phyloP scores from a whole-genome alignment of 2,888 invertebrate genomes.

The Peribatodes rhomboidaria region DNA sequence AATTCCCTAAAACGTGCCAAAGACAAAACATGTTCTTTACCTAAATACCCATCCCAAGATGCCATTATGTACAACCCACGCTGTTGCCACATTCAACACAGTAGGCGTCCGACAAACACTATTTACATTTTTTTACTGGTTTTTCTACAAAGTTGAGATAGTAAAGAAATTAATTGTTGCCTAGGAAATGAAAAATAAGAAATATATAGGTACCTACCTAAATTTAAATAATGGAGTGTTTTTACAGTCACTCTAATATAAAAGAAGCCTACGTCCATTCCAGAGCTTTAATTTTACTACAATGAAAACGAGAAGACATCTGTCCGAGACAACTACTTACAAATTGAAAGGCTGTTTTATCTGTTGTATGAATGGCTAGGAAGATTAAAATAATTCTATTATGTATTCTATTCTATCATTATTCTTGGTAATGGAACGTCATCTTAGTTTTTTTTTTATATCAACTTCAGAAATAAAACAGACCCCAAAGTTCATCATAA shows the following conservation, averaged over 20 bases:
- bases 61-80: slow-evolving; percentile 15
- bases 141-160: neutral
- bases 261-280: slow-evolving; percentile 11
- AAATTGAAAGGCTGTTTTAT: slow-evolving; percentile 11
- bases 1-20: neutral
- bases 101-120: slow-evolving; percentile 20
- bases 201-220: slow-evolving; percentile 1
- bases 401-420: neutral
- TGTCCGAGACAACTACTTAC: slow-evolving; percentile 16
- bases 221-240: slow-evolving; percentile 2
- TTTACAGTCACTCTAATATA: neutral
- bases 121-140: neutral
- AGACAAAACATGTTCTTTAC: neutral
- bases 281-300: slow-evolving; percentile 10
- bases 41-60: slow-evolving; percentile 10
- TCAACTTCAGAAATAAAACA: neutral
- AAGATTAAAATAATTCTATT: neutral
- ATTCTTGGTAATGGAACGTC: neutral
- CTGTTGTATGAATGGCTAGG: neutral
- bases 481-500: too few relatives aligned
- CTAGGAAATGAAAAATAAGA: neutral
- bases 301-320: slow-evolving; percentile 18
- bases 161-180: neutral
- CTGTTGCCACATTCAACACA: slow-evolving; percentile 45
- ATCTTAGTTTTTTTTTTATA: neutral